Percentiles rank a stretch among this genome's conserved stretches.
Evolutionary conservation across 2,888 invertebrate genomes (phyloP).

Genomic region (Amblyjoppa fuscipennis): DNA sequence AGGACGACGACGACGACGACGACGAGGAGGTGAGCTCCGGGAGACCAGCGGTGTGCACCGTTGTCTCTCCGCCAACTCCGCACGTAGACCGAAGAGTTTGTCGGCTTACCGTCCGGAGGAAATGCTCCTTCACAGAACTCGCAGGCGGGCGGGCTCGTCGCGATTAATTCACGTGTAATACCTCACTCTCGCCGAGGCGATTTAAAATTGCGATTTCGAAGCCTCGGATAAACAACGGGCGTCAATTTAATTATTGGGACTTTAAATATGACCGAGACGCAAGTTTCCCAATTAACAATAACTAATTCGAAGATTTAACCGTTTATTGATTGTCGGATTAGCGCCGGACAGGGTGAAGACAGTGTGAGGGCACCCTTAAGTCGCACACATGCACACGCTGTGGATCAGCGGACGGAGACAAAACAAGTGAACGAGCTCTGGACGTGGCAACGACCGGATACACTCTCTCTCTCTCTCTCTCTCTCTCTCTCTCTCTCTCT

Average conservation of each 20-base stretch:
- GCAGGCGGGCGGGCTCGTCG: conserved; percentile 13
- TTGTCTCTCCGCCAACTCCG: conserved; percentile 32
- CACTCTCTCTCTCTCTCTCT: conserved; percentile 74
- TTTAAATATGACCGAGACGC: not conserved
- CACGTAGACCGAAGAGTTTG: conserved; percentile 42
- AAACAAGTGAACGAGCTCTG: conserved; percentile 83
- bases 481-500: conserved; percentile 71
- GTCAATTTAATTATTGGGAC: not conserved
- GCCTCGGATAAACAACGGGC: not conserved
- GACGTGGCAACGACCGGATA: conserved; percentile 84
- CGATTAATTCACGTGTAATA: conserved; percentile 35
- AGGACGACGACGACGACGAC: conserved; percentile 34
- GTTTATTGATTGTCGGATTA: not conserved
- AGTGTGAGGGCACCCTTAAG: conserved; percentile 73
- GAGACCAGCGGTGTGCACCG: not conserved
- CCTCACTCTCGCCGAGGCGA: not conserved
- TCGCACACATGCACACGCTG: conserved; percentile 13
- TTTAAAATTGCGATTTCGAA: conserved; percentile 23
- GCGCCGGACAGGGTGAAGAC: not conserved
- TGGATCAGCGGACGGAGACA: conserved; percentile 74
- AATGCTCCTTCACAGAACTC: conserved; percentile 17
- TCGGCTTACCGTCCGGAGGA: conserved; percentile 58
- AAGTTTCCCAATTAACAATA: not conserved
- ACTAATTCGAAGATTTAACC: not conserved
- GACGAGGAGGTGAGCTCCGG: not conserved